Percentiles rank a stretch among this genome's conserved stretches.
Conservation (phyloP, 1,140 invertebrate genomes). For the Charaxes varanes region DNA sequence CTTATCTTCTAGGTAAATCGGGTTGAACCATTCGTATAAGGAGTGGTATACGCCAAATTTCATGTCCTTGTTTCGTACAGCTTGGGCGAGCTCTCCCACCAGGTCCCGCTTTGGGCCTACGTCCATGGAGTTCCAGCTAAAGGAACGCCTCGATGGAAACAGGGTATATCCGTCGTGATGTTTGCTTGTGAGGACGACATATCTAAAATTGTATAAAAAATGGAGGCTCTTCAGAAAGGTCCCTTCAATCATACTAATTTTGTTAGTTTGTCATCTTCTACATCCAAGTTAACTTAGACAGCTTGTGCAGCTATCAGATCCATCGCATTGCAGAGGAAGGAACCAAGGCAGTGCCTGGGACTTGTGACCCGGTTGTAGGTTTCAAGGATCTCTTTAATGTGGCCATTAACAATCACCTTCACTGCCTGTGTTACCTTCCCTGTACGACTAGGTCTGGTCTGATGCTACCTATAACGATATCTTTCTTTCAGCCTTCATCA, state of each 20-base stretch:
- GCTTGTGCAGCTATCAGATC: too few species aligned
- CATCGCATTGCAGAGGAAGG: too few species aligned
- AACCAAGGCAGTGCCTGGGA: too few species aligned
- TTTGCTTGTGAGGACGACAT: slow-evolving; percentile 93
- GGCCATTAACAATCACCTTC: too few species aligned
- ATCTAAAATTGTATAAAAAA: slow-evolving; percentile 77
- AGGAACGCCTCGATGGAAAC: slow-evolving; percentile 91
- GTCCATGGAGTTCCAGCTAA: slow-evolving; percentile 93
- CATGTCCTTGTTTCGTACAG: slow-evolving; percentile 79
- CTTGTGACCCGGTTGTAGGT: too few species aligned
- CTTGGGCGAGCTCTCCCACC: slow-evolving; percentile 83
- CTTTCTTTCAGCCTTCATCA: too few species aligned
- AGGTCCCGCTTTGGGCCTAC: slow-evolving; percentile 90
- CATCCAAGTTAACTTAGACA: too few species aligned
- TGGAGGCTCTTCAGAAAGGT: not conserved
- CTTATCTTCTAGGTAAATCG: slow-evolving; percentile 86
- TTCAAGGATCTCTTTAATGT: too few species aligned
- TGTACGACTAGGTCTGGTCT: too few species aligned
- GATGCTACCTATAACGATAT: too few species aligned
- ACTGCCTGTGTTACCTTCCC: too few species aligned
- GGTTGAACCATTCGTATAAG: slow-evolving; percentile 94
- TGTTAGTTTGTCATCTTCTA: too few species aligned
- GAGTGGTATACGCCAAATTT: slow-evolving; percentile 93
- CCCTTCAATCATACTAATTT: not conserved
- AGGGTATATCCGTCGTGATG: slow-evolving; percentile 95